A percentile compares a stretch with the other conserved stretches of the same genome.
Conservation (phyloP, 2,113 vertebrate species). For the Ariopsis seemanni region DNA sequence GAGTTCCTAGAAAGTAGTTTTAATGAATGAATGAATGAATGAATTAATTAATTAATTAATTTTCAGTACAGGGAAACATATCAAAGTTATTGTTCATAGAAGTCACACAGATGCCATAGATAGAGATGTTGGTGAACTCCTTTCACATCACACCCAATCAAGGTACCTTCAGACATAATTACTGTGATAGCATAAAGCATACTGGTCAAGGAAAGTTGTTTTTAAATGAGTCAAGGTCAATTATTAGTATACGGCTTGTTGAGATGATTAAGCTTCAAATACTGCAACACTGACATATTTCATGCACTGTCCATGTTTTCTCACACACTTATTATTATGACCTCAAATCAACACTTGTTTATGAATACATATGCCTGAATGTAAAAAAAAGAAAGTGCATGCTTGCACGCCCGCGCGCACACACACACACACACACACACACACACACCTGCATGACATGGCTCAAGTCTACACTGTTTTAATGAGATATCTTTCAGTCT, state of each 20-base stretch:
- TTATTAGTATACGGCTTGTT: conserved; percentile 58
- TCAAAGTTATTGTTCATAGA: background rate
- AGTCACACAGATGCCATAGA: too few species aligned
- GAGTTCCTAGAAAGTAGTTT: too few species aligned
- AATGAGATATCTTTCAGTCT: conserved; percentile 56
- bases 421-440: conserved; percentile 2
- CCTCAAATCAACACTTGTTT: background rate
- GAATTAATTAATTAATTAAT: too few species aligned
- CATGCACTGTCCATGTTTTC: background rate
- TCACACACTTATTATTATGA: conserved; percentile 4
- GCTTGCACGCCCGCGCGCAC: background rate
- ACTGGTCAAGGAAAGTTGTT: conserved; percentile 67
- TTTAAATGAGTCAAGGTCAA: conserved; percentile 63
- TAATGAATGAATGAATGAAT: too few species aligned
- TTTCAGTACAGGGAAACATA: background rate
- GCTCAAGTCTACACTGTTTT: conserved; percentile 41
- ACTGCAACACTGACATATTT: conserved; percentile 6
- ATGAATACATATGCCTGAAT: background rate
- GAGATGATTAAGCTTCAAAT: background rate
- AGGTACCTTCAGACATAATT: conserved; percentile 68
- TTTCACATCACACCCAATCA: conserved; percentile 27
- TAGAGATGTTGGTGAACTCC: background rate
- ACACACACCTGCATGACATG: conserved; percentile 20
- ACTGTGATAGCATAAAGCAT: conserved; percentile 58
- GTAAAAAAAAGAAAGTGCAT: background rate